Percentiles rank a stretch among this genome's conserved stretches.
Conservation (phyloP, 92 coral and sea anemone genomes). For the Palythoa grandis region DNA sequence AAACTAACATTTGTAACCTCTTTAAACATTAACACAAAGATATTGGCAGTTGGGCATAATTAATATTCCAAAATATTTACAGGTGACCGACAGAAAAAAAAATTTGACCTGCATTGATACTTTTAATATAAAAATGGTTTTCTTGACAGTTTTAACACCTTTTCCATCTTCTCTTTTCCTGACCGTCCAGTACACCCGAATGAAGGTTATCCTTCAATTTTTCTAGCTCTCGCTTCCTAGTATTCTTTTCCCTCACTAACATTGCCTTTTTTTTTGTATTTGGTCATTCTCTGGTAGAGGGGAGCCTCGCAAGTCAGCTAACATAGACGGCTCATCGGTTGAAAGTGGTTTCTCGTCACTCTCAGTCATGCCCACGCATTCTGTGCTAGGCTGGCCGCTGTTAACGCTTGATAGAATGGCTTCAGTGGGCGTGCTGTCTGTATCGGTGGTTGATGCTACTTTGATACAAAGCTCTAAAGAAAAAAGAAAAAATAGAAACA, state of each 20-base stretch:
- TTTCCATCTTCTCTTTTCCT: background rate
- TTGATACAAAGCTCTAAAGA: constrained; percentile 25
- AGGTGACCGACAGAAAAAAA: too few relatives aligned
- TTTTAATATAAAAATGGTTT: background rate
- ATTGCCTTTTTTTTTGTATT: constrained; percentile 5
- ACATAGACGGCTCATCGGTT: constrained; percentile 12
- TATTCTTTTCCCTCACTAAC: background rate
- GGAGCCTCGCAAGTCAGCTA: constrained; percentile 18
- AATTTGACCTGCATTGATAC: too few relatives aligned
- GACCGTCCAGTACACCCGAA: background rate
- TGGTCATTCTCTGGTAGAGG: constrained; percentile 23
- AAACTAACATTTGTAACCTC: background rate
- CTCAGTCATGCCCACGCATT: background rate
- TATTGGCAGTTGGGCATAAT: too few relatives aligned
- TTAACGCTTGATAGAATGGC: constrained; percentile 20
- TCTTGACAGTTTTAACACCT: background rate
- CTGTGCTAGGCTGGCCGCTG: constrained; percentile 27
- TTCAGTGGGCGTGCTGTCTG: constrained; percentile 15
- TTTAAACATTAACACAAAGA: too few relatives aligned
- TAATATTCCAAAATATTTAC: too few relatives aligned
- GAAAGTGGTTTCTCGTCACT: background rate
- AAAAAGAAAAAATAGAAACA: background rate
- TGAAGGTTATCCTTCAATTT: background rate
- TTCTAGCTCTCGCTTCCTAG: background rate
- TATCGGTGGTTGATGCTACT: background rate